Evolutionary conservation across 2,888 invertebrate species (phyloP), one percentile per base, ranked within the genome.

Genomic region (Stenodema calcarata): DNA sequence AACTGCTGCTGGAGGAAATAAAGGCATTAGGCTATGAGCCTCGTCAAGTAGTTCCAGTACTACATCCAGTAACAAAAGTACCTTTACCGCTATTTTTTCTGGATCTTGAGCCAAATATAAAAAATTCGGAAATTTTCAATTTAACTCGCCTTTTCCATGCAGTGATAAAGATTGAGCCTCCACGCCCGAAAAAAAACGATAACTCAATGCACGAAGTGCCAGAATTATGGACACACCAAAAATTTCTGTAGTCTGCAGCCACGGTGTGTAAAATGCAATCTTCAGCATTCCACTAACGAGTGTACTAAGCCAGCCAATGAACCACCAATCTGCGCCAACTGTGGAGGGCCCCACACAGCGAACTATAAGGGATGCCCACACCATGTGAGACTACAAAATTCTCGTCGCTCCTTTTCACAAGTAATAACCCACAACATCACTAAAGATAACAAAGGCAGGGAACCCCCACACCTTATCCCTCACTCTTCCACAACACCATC

Each of bases 41-140:
- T 35, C 35, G 35, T 35, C 62, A 23, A 23, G 0, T 62, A 23
- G 11, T 62, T 23, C 23, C 23, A 23, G 62, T 62, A 2, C 35
- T 30, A n/a, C 75, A 75, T 18, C 75, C 75, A 75, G 75, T 75
- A n/a, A 75, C 28, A 73, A 73, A 28, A 73, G 23, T n/a, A n/a
- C 73, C 73, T 30, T 73, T 54, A 54, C 73, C 73, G 18, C 30
- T 41, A 9, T 75, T 30, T 18, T 75, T 75, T 30, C 41, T 75
- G n/a, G 75, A 75, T 42, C 75, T 75, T 18, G 23, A 75, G 23
- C 75, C 75, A 18, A 75, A 75, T 35, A n/a, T 42, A 18, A 75
- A 75, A 41, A 75, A 75, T 18, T 11, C 75, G n/a, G 18, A 75
- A 30, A 42, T 75, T 30, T 75, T 41, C 18, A 42, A 35, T n/a